A percentile compares a stretch with the other conserved stretches of the same genome.
Conservation (phyloP, 2,797 vertebrate genomes). For the Chloroceryle inda region DNA sequence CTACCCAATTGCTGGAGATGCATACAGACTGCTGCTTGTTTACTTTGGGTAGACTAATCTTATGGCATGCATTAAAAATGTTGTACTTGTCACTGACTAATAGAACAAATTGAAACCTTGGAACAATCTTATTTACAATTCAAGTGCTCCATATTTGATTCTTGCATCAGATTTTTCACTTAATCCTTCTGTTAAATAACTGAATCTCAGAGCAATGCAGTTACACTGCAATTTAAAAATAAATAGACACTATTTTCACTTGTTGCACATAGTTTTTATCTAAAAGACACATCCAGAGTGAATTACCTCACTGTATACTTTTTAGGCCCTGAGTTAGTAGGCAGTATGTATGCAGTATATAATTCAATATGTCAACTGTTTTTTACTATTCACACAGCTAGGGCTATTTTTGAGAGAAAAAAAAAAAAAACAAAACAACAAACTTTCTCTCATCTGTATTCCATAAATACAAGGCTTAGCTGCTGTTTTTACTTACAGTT, state of each 20-base stretch:
- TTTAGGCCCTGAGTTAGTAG: not conserved
- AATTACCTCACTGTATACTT: not conserved
- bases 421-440: not conserved
- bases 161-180: conserved; percentile 48
- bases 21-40: conserved; percentile 77
- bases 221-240: not conserved
- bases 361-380: conserved; percentile 49
- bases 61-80: conserved; percentile 78
- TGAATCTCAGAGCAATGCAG: not conserved
- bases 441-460: conserved; percentile 50
- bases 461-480: conserved; percentile 63
- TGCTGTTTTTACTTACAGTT: conserved; percentile 81
- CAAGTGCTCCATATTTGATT: conserved; percentile 2
- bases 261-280: not conserved
- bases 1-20: conserved; percentile 63
- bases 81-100: conserved; percentile 76
- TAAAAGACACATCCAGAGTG: not conserved
- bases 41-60: conserved; percentile 71
- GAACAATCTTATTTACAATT: conserved; percentile 41
- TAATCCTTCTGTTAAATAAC: conserved; percentile 10
- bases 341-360: not conserved
- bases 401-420: conserved; percentile 10
- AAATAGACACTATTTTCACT: not conserved
- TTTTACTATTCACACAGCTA: conserved; percentile 15
- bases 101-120: conserved; percentile 69